Conservation (phyloP, 2,888 invertebrate species). For the Xanthia icteritia region DNA sequence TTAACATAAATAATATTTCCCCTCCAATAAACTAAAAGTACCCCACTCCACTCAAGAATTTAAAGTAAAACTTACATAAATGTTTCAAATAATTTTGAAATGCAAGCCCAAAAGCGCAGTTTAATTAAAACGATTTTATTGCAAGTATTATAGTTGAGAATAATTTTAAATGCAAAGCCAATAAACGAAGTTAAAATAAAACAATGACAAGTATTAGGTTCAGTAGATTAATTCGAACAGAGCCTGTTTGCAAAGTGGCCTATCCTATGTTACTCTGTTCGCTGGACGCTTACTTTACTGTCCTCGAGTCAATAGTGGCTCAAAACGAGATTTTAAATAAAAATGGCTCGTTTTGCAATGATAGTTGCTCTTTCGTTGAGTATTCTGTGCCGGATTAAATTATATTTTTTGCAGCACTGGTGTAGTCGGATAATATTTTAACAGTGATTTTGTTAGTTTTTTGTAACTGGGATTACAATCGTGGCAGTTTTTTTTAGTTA, state of each 20-base stretch:
- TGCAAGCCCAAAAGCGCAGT: constrained; percentile 21
- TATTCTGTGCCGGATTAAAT: constrained; percentile 43
- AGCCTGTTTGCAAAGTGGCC: constrained; percentile 71
- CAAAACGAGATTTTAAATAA: constrained; percentile 63
- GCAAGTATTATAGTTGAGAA: background rate
- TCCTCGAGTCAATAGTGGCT: constrained; percentile 59
- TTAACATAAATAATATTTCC: constrained; percentile 40
- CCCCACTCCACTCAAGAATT: constrained; percentile 12
- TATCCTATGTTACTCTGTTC: constrained; percentile 66
- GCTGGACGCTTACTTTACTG: constrained; percentile 58
- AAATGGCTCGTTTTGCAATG: constrained; percentile 56
- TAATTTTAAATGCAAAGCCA: constrained; percentile 1
- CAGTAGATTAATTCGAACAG: constrained; percentile 69
- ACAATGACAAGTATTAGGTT: constrained; percentile 59
- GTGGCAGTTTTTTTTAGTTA: background rate
- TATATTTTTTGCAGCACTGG: constrained; percentile 16
- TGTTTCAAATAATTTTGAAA: background rate
- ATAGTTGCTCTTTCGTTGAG: constrained; percentile 44
- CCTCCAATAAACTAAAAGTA: constrained; percentile 27
- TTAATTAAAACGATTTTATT: background rate
- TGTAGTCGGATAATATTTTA: constrained; percentile 19
- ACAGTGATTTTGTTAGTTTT: constrained; percentile 1
- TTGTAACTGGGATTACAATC: background rate
- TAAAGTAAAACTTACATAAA: constrained; percentile 3
- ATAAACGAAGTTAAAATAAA: constrained; percentile 30